phyloP scores from a whole-genome alignment of 2,797 vertebrate genomes.

The Gymnoscopelus microlampas region DNA sequence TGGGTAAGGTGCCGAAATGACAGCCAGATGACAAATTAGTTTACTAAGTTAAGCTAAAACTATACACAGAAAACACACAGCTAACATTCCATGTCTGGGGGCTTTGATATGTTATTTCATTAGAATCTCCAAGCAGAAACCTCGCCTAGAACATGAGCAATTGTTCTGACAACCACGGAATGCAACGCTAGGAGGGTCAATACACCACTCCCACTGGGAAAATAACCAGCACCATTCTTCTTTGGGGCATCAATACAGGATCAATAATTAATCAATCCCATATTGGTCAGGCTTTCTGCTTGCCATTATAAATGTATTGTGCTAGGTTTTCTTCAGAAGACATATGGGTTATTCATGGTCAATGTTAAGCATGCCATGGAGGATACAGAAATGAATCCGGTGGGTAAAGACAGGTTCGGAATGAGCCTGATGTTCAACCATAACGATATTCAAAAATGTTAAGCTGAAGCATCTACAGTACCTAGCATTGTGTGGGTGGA shows the following conservation, averaged over 20 bases:
- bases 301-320: conserved; percentile 41
- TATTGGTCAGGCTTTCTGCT: conserved; percentile 38
- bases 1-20: neutral
- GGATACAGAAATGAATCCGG: neutral
- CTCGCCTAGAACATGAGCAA: conserved; percentile 15
- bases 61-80: conserved; percentile 25
- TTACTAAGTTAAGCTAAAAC: conserved; percentile 20
- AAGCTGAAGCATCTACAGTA: conserved; percentile 8
- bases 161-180: conserved; percentile 1
- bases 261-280: conserved; percentile 69
- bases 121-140: neutral
- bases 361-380: conserved; percentile 14
- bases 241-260: conserved; percentile 53
- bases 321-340: conserved; percentile 21
- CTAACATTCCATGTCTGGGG: neutral
- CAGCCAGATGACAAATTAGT: conserved; percentile 9
- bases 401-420: too few species aligned
- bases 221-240: conserved; percentile 50
- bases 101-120: neutral
- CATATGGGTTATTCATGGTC: conserved; percentile 39
- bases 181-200: conserved; percentile 33
- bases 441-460: neutral
- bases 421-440: too few species aligned
- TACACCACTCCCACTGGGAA: conserved; percentile 42
- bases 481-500: conserved; percentile 18